These are phyloP conservation scores for Pseudomyrmex dendroicus DNA, from an alignment of 1,140 invertebrate species.

Conservation along the genomic window DNA sequence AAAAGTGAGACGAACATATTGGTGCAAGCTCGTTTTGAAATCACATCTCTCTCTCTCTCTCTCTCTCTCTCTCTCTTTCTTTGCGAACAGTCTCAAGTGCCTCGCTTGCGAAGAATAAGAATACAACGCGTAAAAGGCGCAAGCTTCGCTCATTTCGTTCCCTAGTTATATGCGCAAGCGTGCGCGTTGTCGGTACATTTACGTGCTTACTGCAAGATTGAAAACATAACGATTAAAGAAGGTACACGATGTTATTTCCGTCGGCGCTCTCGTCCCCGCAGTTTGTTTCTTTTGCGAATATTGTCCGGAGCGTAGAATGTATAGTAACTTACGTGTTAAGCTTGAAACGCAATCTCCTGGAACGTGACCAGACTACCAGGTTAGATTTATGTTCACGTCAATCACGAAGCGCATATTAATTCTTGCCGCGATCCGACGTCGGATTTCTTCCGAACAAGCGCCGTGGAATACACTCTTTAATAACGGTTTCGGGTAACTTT, in stretches of 20 bases:
- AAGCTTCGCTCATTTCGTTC: conserved; percentile 4
- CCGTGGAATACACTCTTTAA: conserved; percentile 28
- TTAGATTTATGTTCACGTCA: conserved; percentile 60
- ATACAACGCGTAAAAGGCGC: not conserved
- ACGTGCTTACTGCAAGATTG: not conserved
- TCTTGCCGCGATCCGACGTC: conserved; percentile 45
- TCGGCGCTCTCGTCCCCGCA: not conserved
- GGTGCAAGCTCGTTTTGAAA: not conserved
- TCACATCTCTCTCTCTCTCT: not conserved
- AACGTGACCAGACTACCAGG: conserved; percentile 58
- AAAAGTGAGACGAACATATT: not conserved
- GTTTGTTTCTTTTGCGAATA: conserved; percentile 14
- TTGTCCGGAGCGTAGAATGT: conserved; percentile 21
- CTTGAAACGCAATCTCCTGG: conserved; percentile 52
- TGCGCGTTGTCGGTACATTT: not conserved
- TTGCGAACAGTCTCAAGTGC: not conserved
- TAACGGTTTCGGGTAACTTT: conserved; percentile 29
- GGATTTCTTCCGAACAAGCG: conserved; percentile 27
- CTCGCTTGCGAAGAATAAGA: not conserved
- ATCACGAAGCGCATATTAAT: conserved; percentile 56
- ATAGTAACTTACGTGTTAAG: conserved; percentile 50
- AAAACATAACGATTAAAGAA: conserved; percentile 14
- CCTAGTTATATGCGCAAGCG: not conserved
- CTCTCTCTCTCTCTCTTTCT: no score
- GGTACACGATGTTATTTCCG: not conserved